Evolutionary conservation across 2,113 vertebrate species (phyloP).

Genomic region (Cheirogaleus medius): DNA sequence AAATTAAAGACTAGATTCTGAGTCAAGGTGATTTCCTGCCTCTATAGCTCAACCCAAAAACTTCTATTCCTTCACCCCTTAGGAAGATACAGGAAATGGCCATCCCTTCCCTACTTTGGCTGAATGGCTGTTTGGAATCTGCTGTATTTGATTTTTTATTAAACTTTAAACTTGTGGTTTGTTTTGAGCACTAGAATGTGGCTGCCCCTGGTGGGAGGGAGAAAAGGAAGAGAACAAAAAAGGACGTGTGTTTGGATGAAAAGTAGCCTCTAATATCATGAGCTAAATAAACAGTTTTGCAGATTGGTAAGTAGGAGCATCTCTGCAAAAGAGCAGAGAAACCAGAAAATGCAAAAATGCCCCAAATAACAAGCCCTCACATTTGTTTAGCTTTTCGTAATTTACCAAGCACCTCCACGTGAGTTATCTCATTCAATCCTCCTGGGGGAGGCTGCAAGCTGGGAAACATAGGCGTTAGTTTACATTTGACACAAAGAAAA

Average conservation of each 20-base stretch:
- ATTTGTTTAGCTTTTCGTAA: not conserved
- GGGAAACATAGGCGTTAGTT: not conserved
- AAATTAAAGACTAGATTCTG: not conserved
- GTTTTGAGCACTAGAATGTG: not conserved
- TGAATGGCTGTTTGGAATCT: not conserved
- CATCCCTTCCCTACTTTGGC: not conserved
- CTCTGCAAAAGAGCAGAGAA: not conserved
- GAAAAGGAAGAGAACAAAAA: not conserved
- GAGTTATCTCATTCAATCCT: not conserved
- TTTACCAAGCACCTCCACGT: not conserved
- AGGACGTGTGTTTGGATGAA: not conserved
- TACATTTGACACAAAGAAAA: not conserved
- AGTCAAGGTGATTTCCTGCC: not conserved
- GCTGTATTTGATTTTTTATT: not conserved
- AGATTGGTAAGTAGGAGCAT: not conserved
- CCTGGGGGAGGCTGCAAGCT: not conserved
- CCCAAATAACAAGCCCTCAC: not conserved
- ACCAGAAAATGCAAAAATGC: not conserved
- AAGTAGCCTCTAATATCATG: not conserved
- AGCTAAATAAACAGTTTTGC: not conserved
- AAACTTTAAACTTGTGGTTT: not conserved
- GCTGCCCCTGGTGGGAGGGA: not conserved
- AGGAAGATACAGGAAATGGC: not conserved
- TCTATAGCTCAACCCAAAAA: not conserved
- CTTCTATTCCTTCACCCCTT: not conserved